Base-by-base conservation (phyloP, 2,888 invertebrate species). In the Diarsia mendica region DNA sequence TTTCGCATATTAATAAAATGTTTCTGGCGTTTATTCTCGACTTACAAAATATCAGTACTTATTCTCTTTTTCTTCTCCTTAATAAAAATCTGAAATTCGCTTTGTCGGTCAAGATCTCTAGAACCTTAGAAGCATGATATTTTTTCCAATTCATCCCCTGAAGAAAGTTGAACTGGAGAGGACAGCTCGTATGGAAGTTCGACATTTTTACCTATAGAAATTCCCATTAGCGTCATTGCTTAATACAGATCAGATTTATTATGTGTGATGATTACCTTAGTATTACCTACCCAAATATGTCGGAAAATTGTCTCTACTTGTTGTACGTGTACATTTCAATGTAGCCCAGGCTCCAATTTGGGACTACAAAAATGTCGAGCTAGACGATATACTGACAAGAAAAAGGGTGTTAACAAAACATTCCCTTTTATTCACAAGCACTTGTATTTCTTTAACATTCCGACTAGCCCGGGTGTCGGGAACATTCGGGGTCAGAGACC, bases 291-390 rank as follows among this genome's bases (percentile, higher is more conserved):
- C 23, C 13, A 55, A 23, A 13, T 23, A 55, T 55, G 55, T 23
- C 23, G 55, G 13, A 6, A 2, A 67, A 68, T 61, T 64, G 44
- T 63, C 58, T 72, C 58, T 63, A 83, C 84, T 86, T 86, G 84
- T 87, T 83, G 28, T 28, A 28, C 28, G 28, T 28, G 28, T 69
- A 77, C 74, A 72, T 73, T 66, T 68, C 55, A 77, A 68, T 58
- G 63, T 63, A 55, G 71, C 60, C 71, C 5, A 18, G 18, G 8
- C 44, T 77, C 66, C 77, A 80, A 85, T 86, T 85, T 69, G 13
- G 68, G 44, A 9, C 58, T 63, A 85, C 75, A 67, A 83, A 79
- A 82, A 80, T 83, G 84, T 84, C 82, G 80, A 77, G 65, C 28
- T 49, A 78, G 68, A 78, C 77, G 72, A 85, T 85, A 77, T 82